Percentiles rank a stretch among this genome's conserved stretches.
These are phyloP conservation scores for Perca flavescens DNA, from an alignment of 2,113 vertebrate species.

Conservation along the genomic window DNA sequence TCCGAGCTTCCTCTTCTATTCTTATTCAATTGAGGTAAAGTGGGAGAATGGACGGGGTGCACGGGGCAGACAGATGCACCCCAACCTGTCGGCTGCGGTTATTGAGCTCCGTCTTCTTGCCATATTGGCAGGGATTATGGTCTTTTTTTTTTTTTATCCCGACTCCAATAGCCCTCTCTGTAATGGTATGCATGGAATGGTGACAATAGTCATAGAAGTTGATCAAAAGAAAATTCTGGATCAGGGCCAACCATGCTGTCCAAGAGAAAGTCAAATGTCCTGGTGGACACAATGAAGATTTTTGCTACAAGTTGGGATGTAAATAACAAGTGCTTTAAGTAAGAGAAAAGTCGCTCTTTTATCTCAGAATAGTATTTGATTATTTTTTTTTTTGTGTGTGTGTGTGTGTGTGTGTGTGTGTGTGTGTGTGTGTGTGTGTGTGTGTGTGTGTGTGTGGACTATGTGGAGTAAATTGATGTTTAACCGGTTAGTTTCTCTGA, in stretches of 20 bases:
- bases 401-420: too few species aligned
- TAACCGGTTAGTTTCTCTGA: slow-evolving; percentile 57
- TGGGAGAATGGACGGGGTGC: slow-evolving; percentile 75
- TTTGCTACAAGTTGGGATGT: slow-evolving; percentile 58
- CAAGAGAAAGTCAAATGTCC: slow-evolving; percentile 48
- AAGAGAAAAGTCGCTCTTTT: slow-evolving; percentile 6
- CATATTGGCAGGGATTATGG: slow-evolving; percentile 76
- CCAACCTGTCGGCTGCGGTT: slow-evolving; percentile 72
- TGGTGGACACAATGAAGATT: slow-evolving; percentile 34
- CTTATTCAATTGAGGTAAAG: slow-evolving; percentile 80
- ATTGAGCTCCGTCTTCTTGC: slow-evolving; percentile 69
- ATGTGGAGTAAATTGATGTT: slow-evolving; percentile 59
- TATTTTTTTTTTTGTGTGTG: background rate
- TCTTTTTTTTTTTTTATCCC: slow-evolving; percentile 42
- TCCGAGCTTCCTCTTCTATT: slow-evolving; percentile 78
- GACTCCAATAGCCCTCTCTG: slow-evolving; percentile 57
- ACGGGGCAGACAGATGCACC: slow-evolving; percentile 80
- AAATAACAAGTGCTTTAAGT: slow-evolving; percentile 36
- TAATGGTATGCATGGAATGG: slow-evolving; percentile 74
- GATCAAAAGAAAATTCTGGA: slow-evolving; percentile 72
- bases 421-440: background rate
- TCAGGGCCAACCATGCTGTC: slow-evolving; percentile 38
- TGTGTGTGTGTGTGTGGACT: slow-evolving; percentile 40
- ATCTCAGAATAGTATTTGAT: slow-evolving; percentile 31
- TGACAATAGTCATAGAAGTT: slow-evolving; percentile 63